Conservation (phyloP, 2,797 vertebrate genomes). For the Enteromius unitaeniatus region DNA sequence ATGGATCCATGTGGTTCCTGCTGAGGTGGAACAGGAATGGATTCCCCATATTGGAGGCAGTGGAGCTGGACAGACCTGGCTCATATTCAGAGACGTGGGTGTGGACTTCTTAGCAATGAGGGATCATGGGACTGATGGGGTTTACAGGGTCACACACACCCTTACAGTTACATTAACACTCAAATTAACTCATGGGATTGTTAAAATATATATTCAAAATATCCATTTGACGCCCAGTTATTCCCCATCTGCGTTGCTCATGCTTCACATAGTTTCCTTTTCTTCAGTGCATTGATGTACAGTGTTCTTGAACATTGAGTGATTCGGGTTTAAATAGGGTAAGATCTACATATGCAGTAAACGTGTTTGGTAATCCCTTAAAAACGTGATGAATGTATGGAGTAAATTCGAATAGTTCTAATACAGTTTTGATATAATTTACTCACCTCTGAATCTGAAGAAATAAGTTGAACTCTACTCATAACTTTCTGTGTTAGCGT, state of each 20-base stretch:
- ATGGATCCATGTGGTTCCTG: slow-evolving; percentile 67
- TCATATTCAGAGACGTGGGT: slow-evolving; percentile 73
- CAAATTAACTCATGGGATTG: neutral
- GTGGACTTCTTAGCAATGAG: slow-evolving; percentile 65
- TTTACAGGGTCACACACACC: slow-evolving; percentile 38
- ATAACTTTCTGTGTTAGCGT: neutral
- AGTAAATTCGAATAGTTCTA: neutral
- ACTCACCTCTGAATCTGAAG: neutral
- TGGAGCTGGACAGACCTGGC: slow-evolving; percentile 70
- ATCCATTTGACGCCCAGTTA: neutral
- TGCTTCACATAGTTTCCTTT: neutral
- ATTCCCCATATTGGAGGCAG: slow-evolving; percentile 77
- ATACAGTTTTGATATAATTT: neutral
- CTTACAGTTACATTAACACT: slow-evolving; percentile 29
- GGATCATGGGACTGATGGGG: slow-evolving; percentile 44
- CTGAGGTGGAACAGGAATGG: slow-evolving; percentile 68
- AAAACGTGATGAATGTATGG: neutral
- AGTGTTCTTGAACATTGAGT: slow-evolving; percentile 50
- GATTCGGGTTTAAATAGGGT: slow-evolving; percentile 49
- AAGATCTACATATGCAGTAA: slow-evolving; percentile 49
- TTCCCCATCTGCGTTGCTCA: slow-evolving; percentile 25
- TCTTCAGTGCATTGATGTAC: slow-evolving; percentile 60
- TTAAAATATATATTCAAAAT: neutral
- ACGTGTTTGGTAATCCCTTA: slow-evolving; percentile 21
- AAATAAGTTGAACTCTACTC: neutral